A percentile compares a stretch with the other conserved stretches of the same genome.
These are phyloP conservation scores for Hemiscyllium ocellatum DNA, from an alignment of 2,113 vertebrate species.

Conservation along the genomic window DNA sequence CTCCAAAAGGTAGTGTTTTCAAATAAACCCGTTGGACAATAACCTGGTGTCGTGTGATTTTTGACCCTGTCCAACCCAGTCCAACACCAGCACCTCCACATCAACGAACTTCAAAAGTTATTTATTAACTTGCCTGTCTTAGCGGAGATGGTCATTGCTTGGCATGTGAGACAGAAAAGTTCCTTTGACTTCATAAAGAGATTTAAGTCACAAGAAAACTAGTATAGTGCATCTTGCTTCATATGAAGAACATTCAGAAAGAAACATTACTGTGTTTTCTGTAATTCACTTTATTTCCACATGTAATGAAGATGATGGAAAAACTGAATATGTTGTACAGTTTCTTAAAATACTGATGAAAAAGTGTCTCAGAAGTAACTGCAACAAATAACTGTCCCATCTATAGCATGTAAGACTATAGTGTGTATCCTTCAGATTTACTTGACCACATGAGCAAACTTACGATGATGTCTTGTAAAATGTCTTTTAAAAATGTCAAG, in stretches of 20 bases:
- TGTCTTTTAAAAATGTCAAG: background rate
- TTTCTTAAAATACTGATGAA: background rate
- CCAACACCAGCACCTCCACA: no score
- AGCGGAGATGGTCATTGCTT: no score
- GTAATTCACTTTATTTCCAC: background rate
- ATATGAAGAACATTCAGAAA: background rate
- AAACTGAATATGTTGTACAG: background rate
- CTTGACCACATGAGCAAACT: background rate
- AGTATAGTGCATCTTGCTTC: background rate
- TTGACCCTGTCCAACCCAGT: no score
- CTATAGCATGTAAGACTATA: background rate
- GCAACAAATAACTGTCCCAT: background rate
- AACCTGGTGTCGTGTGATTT: no score
- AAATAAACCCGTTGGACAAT: no score
- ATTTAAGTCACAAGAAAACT: background rate
- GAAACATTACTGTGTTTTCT: background rate
- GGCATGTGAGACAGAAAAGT: no score
- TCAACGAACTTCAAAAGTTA: no score
- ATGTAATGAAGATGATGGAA: background rate
- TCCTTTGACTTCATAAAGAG: background rate
- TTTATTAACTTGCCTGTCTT: no score
- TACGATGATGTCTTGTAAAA: background rate
- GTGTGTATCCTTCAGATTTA: background rate
- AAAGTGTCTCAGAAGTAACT: background rate
- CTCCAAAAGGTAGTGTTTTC: no score